A percentile compares a stretch with the other conserved stretches of the same genome.
Evolutionary conservation across 2,888 invertebrate species (phyloP).

Genomic region (Chaitophorus viminalis): DNA sequence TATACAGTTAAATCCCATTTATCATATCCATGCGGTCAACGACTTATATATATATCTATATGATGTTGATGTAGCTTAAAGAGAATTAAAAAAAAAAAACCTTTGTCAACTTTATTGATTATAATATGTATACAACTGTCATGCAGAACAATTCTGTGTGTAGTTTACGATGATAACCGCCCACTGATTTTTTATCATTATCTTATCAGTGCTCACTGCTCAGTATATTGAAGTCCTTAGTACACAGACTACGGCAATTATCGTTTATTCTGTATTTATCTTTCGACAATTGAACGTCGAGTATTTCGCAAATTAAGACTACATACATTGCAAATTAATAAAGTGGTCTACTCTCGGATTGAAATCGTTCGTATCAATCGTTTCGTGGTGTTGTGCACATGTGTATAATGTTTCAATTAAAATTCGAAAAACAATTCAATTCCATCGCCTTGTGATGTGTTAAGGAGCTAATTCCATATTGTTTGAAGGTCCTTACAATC

Average conservation of each 20-base stretch:
- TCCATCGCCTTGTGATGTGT: not conserved
- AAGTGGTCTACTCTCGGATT: not conserved
- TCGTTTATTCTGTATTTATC: not conserved
- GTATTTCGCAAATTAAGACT: not conserved
- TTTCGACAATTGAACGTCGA: not conserved
- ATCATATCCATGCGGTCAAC: not conserved
- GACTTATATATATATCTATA: not conserved
- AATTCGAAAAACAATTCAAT: not conserved
- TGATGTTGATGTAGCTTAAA: too few relatives aligned
- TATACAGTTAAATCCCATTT: not conserved
- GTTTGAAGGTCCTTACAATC: conserved; percentile 16
- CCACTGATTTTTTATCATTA: conserved; percentile 21
- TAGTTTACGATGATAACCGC: conserved; percentile 23
- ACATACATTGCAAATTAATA: not conserved
- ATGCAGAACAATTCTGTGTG: too few relatives aligned
- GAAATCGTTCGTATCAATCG: not conserved
- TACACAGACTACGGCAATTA: not conserved
- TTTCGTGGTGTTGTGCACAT: not conserved
- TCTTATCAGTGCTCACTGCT: conserved; percentile 35
- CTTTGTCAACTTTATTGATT: not conserved
- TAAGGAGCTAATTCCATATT: conserved; percentile 29
- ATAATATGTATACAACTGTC: not conserved
- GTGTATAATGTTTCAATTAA: not conserved
- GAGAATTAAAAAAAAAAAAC: not conserved
- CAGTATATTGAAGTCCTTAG: conserved; percentile 18